A percentile compares a stretch with the other conserved stretches of the same genome.
Conservation (phyloP, 1,140 invertebrate species). For the Eufriesea mexicana region DNA sequence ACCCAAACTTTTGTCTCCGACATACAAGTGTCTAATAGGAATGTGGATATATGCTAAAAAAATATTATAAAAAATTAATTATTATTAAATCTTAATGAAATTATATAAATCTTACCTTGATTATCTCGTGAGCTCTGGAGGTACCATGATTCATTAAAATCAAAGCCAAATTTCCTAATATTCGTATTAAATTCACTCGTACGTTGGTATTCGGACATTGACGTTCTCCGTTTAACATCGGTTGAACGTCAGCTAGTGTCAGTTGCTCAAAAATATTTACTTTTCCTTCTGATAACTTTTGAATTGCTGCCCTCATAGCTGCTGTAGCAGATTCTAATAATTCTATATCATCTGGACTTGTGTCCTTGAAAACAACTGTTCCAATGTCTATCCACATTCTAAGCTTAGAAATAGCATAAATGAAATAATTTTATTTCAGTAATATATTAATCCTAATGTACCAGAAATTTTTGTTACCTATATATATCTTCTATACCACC, state of each 20-base stretch:
- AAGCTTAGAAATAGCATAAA: slow-evolving; percentile 19
- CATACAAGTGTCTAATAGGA: slow-evolving; percentile 83
- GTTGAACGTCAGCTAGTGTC: slow-evolving; percentile 74
- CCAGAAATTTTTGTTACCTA: slow-evolving; percentile 60
- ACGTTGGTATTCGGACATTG: slow-evolving; percentile 84
- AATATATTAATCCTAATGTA: slow-evolving; percentile 15
- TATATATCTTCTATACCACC: slow-evolving; percentile 84
- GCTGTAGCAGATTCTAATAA: slow-evolving; percentile 86
- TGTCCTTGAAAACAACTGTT: slow-evolving; percentile 83
- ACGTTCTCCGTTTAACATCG: slow-evolving; percentile 84
- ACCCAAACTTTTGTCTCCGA: slow-evolving; percentile 86
- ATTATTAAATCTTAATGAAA: slow-evolving; percentile 53
- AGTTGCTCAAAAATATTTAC: slow-evolving; percentile 76
- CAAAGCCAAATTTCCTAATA: slow-evolving; percentile 85
- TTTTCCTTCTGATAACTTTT: slow-evolving; percentile 71
- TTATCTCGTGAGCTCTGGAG: slow-evolving; percentile 64
- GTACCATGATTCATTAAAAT: slow-evolving; percentile 71
- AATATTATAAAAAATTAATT: slow-evolving; percentile 65
- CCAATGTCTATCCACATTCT: slow-evolving; percentile 84
- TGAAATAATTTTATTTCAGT: background rate
- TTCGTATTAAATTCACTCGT: slow-evolving; percentile 87
- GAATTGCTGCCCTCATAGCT: slow-evolving; percentile 85
- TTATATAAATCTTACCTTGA: slow-evolving; percentile 75
- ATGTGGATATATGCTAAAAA: slow-evolving; percentile 78
- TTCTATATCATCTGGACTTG: slow-evolving; percentile 76